Evolutionary conservation across 2,113 vertebrate species (phyloP).

Genomic region (Corvus hawaiiensis): DNA sequence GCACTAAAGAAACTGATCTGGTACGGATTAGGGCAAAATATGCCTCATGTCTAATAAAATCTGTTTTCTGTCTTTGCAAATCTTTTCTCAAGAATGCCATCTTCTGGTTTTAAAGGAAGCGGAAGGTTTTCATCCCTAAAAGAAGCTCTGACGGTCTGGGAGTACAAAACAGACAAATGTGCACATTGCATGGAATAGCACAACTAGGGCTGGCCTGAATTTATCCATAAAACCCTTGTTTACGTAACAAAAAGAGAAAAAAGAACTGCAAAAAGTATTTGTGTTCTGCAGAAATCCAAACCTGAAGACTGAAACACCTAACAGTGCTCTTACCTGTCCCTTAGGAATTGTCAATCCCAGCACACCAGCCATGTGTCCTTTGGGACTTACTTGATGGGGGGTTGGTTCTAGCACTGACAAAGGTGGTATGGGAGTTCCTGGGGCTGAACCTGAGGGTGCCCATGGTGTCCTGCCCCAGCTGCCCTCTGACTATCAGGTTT

Average conservation of each 20-base stretch:
- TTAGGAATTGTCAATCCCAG: fast-evolving
- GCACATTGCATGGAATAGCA: background rate
- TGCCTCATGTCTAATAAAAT: background rate
- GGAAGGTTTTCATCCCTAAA: background rate
- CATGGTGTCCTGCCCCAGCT: background rate
- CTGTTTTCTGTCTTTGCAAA: background rate
- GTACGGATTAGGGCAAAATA: background rate
- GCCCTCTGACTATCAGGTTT: background rate
- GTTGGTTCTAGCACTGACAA: background rate
- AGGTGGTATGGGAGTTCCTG: background rate
- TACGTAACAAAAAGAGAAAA: background rate
- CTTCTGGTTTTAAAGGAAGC: conserved; percentile 1
- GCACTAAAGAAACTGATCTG: background rate
- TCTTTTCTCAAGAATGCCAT: conserved; percentile 36
- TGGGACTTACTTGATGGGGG: conserved; percentile 45
- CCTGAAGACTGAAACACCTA: too few relatives aligned
- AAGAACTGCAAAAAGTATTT: background rate
- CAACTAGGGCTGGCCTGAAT: background rate
- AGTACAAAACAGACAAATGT: background rate
- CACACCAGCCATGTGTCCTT: fast-evolving
- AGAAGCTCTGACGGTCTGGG: background rate
- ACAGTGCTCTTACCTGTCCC: background rate
- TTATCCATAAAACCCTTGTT: background rate
- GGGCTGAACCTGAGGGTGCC: background rate
- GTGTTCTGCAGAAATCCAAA: background rate